Evolutionary conservation across 2,888 invertebrate genomes (phyloP).

Genomic region (Meteorus colon): DNA sequence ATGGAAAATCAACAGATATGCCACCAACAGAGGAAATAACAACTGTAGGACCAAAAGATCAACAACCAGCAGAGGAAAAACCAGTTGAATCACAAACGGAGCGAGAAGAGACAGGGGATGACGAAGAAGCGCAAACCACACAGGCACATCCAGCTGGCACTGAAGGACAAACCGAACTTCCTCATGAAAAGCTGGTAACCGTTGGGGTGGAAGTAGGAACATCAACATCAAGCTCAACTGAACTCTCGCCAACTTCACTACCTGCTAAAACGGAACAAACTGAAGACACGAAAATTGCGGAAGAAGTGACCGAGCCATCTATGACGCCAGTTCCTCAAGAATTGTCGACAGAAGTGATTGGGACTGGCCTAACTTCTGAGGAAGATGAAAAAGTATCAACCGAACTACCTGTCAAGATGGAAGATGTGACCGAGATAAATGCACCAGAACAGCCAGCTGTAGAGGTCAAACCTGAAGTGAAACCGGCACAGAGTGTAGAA

Average conservation of each 20-base stretch:
- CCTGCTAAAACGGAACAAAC: not conserved
- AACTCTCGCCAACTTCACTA: not conserved
- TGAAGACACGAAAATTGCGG: conserved; percentile 1
- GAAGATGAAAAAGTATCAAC: conserved; percentile 18
- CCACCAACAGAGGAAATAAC: too few relatives aligned
- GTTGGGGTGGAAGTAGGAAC: conserved; percentile 11
- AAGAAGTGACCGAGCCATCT: not conserved
- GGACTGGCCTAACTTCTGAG: not conserved
- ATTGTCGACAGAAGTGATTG: not conserved
- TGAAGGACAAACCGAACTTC: conserved; percentile 28
- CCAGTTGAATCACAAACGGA: too few relatives aligned
- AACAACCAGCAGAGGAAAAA: too few relatives aligned
- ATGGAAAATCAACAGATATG: too few relatives aligned
- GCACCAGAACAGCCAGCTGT: conserved; percentile 25
- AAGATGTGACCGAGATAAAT: conserved; percentile 29
- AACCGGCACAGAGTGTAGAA: conserved; percentile 42
- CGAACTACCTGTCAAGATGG: conserved; percentile 29
- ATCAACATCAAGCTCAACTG: conserved; percentile 7
- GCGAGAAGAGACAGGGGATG: conserved; percentile 12
- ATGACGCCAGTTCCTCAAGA: not conserved
- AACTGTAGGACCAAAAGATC: too few relatives aligned
- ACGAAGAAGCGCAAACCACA: conserved; percentile 41
- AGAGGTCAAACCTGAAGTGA: conserved; percentile 29
- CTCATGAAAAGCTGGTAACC: conserved; percentile 30
- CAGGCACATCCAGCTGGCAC: conserved; percentile 40